Evolutionary conservation across 30 jellyfish, hydroid and myxozoan genomes (phyloP).

Genomic region (Chrysaora quinquecirrha): DNA sequence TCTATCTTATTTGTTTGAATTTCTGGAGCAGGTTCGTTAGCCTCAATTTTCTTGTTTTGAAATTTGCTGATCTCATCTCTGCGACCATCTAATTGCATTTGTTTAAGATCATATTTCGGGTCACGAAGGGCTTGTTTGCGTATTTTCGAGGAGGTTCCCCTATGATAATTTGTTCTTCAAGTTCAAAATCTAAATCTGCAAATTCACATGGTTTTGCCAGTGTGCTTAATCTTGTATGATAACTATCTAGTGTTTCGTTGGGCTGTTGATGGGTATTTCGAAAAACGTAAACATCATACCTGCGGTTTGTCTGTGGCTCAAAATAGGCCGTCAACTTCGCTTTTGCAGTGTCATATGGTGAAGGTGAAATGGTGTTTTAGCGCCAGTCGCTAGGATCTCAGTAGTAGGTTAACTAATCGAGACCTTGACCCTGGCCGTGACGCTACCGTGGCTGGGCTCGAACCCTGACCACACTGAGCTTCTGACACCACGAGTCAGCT

Average conservation of each 20-base stretch:
- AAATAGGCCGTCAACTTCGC: slow-evolving; percentile 35
- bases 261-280: slow-evolving; percentile 34
- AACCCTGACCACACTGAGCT: too few species aligned
- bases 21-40: neutral
- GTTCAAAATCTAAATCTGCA: slow-evolving; percentile 24
- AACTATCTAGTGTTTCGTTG: slow-evolving; percentile 30
- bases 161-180: slow-evolving; percentile 24
- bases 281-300: slow-evolving; percentile 28
- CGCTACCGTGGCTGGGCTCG: too few species aligned
- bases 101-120: slow-evolving; percentile 14
- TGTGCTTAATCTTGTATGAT: slow-evolving; percentile 18
- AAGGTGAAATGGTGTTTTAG: too few species aligned
- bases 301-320: slow-evolving; percentile 39
- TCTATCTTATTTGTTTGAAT: neutral
- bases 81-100: slow-evolving; percentile 32
- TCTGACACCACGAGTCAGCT: too few species aligned
- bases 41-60: slow-evolving; percentile 24
- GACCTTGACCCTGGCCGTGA: too few species aligned
- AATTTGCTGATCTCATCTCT: slow-evolving; percentile 29
- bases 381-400: too few species aligned
- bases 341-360: neutral
- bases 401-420: too few species aligned
- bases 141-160: slow-evolving; percentile 32
- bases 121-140: slow-evolving; percentile 20
- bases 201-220: slow-evolving; percentile 19